Evolutionary conservation across 2,113 vertebrate genomes (phyloP).

Genomic region (Diglossa brunneiventris): DNA sequence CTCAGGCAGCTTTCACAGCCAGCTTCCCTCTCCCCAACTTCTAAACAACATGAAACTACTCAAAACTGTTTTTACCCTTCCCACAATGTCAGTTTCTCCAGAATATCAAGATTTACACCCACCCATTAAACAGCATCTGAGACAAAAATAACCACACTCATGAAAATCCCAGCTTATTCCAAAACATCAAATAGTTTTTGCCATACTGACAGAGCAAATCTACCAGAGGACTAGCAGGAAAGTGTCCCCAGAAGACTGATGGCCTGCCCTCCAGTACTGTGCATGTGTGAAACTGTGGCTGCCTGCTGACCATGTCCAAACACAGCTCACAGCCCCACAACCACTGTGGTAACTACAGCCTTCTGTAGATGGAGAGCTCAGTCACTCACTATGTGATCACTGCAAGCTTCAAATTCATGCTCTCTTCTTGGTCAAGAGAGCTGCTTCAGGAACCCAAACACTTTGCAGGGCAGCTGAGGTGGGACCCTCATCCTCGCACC

Average conservation of each 20-base stretch:
- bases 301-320: background rate
- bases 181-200: background rate
- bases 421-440: background rate
- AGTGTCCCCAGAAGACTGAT: background rate
- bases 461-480: background rate
- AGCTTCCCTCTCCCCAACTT: background rate
- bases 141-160: background rate
- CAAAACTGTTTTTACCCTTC: background rate
- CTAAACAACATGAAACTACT: background rate
- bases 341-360: fast-evolving
- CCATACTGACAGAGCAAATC: background rate
- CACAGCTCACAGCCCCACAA: background rate
- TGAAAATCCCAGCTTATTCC: background rate
- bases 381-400: fast-evolving
- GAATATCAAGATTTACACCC: background rate
- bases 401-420: background rate
- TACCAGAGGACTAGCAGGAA: background rate
- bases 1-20: background rate
- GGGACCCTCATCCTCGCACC: background rate
- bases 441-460: background rate
- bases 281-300: fast-evolving
- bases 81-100: background rate
- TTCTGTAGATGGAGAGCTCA: background rate
- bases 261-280: background rate
- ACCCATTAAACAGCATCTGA: background rate